Percentiles rank a stretch among this genome's conserved stretches.
These are phyloP conservation scores for Athrips mouffetella DNA, from an alignment of 2,888 invertebrate genomes.

Conservation along the genomic window DNA sequence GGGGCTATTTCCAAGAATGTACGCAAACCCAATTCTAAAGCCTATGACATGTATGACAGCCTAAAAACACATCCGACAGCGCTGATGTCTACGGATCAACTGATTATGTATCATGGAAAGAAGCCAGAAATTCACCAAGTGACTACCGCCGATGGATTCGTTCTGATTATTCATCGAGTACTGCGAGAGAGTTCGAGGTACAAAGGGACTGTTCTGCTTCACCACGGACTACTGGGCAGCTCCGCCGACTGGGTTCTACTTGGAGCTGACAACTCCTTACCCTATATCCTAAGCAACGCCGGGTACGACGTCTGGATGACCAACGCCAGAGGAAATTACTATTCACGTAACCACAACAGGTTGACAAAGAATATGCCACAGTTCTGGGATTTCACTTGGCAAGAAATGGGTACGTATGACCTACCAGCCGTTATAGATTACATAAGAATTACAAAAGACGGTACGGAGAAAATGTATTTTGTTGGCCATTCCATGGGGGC, in stretches of 20 bases:
- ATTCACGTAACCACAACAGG: slow-evolving; percentile 34
- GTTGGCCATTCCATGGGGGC: slow-evolving; percentile 48
- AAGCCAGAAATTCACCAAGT: neutral
- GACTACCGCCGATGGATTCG: slow-evolving; percentile 49
- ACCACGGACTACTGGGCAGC: slow-evolving; percentile 45
- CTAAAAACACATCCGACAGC: neutral
- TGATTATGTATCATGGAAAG: neutral
- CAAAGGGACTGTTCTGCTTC: slow-evolving; percentile 42
- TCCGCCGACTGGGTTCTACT: slow-evolving; percentile 49
- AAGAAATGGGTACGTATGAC: slow-evolving; percentile 50
- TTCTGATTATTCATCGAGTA: slow-evolving; percentile 52
- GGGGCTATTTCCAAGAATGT: too few species aligned
- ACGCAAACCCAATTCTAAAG: too few species aligned
- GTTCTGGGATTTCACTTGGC: slow-evolving; percentile 50
- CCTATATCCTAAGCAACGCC: slow-evolving; percentile 63
- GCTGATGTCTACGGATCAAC: neutral
- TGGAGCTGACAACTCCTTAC: slow-evolving; percentile 37
- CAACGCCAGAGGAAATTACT: slow-evolving; percentile 53
- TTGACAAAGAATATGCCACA: slow-evolving; percentile 23
- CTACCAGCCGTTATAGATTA: slow-evolving; percentile 41
- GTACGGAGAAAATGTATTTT: slow-evolving; percentile 32
- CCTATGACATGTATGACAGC: too few species aligned
- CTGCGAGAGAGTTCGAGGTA: neutral
- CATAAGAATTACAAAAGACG: slow-evolving; percentile 28
- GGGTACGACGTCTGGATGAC: too few species aligned